Evolutionary conservation across 2,797 vertebrate species (phyloP), one percentile per base, ranked within the genome.

Genomic region (Ctenopoma kingsleyae): DNA sequence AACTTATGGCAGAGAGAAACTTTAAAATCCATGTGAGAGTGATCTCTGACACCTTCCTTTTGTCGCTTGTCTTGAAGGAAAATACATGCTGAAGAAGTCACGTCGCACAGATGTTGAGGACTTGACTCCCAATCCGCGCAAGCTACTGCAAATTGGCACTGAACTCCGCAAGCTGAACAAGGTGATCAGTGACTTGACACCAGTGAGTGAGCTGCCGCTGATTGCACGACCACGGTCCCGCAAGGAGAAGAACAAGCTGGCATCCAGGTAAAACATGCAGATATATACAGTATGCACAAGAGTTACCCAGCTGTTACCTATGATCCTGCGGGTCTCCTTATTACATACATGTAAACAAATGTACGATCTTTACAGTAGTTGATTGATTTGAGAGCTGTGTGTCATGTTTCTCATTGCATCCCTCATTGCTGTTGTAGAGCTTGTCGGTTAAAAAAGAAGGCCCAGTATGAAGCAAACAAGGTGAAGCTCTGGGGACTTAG

Each of bases 381-480:
- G 23, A 13, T 30, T 35, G 40, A 47, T 58, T 48, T 41, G 0
- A 43, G 7, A 53, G n/a, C 44, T 43, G 25, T 15, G 6, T 48
- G 22, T 43, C 30, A 16, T 49, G 51, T 72, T 60, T 73, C 49
- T 46, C 19, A 11, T 15, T 15, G 19, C 46, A n/a, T 44, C 16
- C 12, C 23, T 13, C n/a, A 41, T 17, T 79, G 55, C 22, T 85
- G 51, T 76, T 81, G 19, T 67, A 99, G 98, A 95, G 98, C 98
- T 83, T 99, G 98, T 87, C 95, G 98, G 71, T 95, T 99, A 90
- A 99, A 99, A 94, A 99, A 99, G 96, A 99, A 99, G 94, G 98
- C 98, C 27, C 98, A 99, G 84, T 99, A 99, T 81, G 98, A 99
- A 95, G 98, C 98, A 80, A 99, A 99, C 93, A 99, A 99, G 94